Percentiles rank a stretch among this genome's conserved stretches.
These are phyloP conservation scores for Isaurus tuberculatus DNA, from an alignment of 92 coral and sea anemone genomes.

Conservation along the genomic window DNA sequence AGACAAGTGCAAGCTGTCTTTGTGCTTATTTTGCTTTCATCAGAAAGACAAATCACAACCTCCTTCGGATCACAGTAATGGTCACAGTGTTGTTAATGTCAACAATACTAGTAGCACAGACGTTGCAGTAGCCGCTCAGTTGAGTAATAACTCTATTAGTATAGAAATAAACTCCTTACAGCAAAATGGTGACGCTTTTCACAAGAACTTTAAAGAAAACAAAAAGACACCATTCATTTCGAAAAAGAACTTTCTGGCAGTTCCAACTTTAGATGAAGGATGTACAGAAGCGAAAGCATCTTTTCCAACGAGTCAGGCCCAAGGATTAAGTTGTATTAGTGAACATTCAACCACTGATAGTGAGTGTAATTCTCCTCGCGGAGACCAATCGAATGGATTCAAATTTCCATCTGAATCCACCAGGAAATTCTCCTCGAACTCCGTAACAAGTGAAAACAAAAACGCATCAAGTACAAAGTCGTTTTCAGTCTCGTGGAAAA, in stretches of 20 bases:
- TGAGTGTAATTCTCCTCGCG: conserved; percentile 49
- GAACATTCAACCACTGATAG: conserved; percentile 60
- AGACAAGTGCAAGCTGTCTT: conserved; percentile 79
- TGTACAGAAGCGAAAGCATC: conserved; percentile 35
- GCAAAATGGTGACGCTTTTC: conserved; percentile 13
- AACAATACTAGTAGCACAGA: neutral
- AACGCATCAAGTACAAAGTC: conserved; percentile 17
- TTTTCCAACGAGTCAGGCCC: conserved; percentile 50
- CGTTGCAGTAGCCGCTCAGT: neutral
- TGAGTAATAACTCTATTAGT: neutral
- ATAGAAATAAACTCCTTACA: conserved; percentile 2
- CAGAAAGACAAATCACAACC: neutral
- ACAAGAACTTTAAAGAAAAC: neutral
- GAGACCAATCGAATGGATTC: conserved; percentile 52
- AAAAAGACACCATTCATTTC: neutral
- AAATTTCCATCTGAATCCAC: conserved; percentile 23
- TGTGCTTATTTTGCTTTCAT: conserved; percentile 69
- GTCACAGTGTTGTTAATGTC: neutral
- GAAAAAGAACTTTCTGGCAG: neutral
- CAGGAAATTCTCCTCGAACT: conserved; percentile 43
- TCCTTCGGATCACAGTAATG: conserved; percentile 1
- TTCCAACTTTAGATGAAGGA: conserved; percentile 31
- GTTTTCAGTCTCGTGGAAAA: conserved; percentile 34
- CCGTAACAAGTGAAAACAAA: conserved; percentile 32
- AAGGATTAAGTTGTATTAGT: conserved; percentile 71